phyloP scores from a whole-genome alignment of 2,888 invertebrate species.

The Ellobium chinense region DNA sequence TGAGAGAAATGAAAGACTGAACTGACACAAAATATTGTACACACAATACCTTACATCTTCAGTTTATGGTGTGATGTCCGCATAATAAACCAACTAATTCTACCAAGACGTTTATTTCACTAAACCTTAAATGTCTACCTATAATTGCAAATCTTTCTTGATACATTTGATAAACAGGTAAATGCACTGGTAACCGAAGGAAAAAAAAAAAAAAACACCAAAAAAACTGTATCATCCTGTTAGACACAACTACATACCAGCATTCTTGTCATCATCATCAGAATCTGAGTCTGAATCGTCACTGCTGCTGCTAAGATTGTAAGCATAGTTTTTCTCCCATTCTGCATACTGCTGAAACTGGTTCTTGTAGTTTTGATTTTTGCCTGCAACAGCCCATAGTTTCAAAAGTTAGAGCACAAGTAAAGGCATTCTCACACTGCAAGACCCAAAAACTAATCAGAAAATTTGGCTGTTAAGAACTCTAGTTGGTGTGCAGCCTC shows the following conservation, averaged over 20 bases:
- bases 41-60: too few relatives aligned
- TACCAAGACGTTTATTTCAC: too few relatives aligned
- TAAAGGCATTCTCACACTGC: too few relatives aligned
- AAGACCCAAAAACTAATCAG: too few relatives aligned
- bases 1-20: background rate
- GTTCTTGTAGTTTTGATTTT: slow-evolving; percentile 71
- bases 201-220: background rate
- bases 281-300: slow-evolving; percentile 59
- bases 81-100: too few relatives aligned
- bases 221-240: background rate
- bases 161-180: background rate
- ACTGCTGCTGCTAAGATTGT: slow-evolving; percentile 56
- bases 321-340: slow-evolving; percentile 73
- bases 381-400: too few relatives aligned
- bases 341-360: slow-evolving; percentile 71
- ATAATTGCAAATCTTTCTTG: background rate
- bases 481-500: too few relatives aligned
- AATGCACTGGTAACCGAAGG: too few relatives aligned
- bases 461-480: too few relatives aligned
- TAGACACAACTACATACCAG: slow-evolving; percentile 8
- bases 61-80: too few relatives aligned
- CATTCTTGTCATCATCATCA: slow-evolving; percentile 58
- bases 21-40: background rate
- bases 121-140: too few relatives aligned
- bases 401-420: too few relatives aligned